Conservation (phyloP, 2,888 invertebrate genomes). For the Drosophila neotestacea region DNA sequence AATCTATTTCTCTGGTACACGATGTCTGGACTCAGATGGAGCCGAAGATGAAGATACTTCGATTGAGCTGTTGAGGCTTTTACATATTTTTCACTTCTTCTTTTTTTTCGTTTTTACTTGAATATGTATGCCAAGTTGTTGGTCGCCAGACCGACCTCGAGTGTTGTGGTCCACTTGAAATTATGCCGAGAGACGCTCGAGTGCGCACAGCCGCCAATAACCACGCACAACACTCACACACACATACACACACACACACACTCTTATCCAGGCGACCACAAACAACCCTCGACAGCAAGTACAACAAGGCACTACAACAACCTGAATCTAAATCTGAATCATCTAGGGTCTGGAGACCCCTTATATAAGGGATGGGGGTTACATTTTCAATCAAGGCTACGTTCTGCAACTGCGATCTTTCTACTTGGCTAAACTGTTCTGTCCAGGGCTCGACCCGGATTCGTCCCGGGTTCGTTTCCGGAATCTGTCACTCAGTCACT, state of each 20-base stretch:
- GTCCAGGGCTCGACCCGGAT: constrained; percentile 1
- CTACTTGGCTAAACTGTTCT: constrained; percentile 68
- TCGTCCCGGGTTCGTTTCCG: constrained; percentile 44
- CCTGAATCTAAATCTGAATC: constrained; percentile 30
- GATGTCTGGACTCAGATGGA: constrained; percentile 13
- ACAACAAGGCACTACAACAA: constrained; percentile 49
- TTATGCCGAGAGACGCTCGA: constrained; percentile 78
- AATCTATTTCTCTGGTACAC: constrained; percentile 11
- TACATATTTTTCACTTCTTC: neutral
- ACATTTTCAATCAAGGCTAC: constrained; percentile 68
- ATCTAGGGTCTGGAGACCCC: constrained; percentile 21
- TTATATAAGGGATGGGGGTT: constrained; percentile 43
- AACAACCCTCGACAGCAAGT: constrained; percentile 69
- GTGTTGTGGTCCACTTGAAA: constrained; percentile 79
- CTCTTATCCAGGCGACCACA: constrained; percentile 69
- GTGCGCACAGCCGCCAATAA: constrained; percentile 77
- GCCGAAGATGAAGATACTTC: constrained; percentile 19
- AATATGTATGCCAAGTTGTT: constrained; percentile 47
- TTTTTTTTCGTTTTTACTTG: constrained; percentile 1
- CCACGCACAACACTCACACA: constrained; percentile 62
- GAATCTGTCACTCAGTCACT: constrained; percentile 59
- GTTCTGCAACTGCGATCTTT: constrained; percentile 62
- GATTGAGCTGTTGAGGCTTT: constrained; percentile 21
- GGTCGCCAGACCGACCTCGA: constrained; percentile 51
- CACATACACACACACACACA: constrained; percentile 43